phyloP scores from a whole-genome alignment of 2,797 vertebrate species.

The Vireo griseus region DNA sequence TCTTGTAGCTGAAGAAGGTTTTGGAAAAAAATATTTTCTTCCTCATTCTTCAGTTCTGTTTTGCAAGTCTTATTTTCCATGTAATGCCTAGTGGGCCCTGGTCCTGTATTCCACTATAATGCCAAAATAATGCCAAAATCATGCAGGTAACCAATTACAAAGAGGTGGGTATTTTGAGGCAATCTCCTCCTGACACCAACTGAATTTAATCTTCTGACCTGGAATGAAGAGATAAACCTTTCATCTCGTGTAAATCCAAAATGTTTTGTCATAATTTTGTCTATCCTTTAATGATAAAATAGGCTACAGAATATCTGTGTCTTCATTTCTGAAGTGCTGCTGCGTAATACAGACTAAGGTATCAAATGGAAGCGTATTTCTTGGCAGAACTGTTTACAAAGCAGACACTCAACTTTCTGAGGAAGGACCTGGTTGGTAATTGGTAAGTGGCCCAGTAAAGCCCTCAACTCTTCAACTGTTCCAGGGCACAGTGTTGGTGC shows the following conservation, averaged over 20 bases:
- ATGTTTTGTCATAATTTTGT: background rate
- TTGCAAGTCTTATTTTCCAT: background rate
- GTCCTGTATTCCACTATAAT: background rate
- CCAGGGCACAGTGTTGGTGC: background rate
- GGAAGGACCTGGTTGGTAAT: background rate
- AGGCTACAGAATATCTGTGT: background rate
- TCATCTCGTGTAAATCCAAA: background rate
- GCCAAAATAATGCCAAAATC: background rate
- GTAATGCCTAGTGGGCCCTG: background rate
- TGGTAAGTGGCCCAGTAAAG: background rate
- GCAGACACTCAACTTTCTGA: background rate
- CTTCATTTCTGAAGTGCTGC: background rate
- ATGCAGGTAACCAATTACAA: background rate
- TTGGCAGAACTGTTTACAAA: background rate
- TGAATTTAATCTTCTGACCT: background rate
- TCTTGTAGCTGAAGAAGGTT: background rate
- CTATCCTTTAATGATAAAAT: background rate
- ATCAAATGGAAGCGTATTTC: background rate
- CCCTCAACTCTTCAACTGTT: background rate
- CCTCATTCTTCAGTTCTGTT: background rate
- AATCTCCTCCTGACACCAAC: background rate
- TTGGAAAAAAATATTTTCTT: background rate
- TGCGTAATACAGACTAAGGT: background rate
- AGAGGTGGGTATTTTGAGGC: background rate
- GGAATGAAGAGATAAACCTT: background rate